phyloP scores from a whole-genome alignment of 2,113 vertebrate genomes.

The Anoplopoma fimbria region DNA sequence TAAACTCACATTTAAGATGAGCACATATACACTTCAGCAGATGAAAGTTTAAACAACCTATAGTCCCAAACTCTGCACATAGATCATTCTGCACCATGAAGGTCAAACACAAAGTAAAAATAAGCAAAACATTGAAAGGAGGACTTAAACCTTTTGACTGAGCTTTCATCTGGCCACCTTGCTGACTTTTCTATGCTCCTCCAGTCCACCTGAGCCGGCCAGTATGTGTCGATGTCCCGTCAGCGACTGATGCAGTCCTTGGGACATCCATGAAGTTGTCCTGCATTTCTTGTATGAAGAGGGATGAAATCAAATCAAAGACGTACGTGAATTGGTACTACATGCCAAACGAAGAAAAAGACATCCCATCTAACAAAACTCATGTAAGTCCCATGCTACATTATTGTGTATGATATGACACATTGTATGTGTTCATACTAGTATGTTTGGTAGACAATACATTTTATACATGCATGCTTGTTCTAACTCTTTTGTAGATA shows the following conservation, averaged over 20 bases:
- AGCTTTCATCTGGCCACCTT: neutral
- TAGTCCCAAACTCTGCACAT: neutral
- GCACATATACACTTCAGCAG: neutral
- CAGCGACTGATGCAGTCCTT: constrained; percentile 90
- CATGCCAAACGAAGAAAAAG: constrained; percentile 69
- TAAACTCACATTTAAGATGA: neutral
- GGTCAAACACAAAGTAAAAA: neutral
- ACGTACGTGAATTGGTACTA: constrained; percentile 93
- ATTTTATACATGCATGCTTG: neutral
- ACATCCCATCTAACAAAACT: neutral
- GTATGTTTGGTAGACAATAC: neutral
- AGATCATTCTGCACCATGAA: neutral
- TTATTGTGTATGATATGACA: neutral
- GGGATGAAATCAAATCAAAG: constrained; percentile 90
- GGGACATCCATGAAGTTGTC: constrained; percentile 90
- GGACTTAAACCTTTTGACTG: neutral
- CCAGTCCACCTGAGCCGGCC: constrained; percentile 85
- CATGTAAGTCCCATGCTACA: constrained; percentile 80
- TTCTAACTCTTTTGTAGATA: constrained; percentile 83
- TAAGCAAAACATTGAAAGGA: neutral
- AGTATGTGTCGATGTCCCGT: constrained; percentile 93
- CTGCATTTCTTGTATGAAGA: constrained; percentile 95
- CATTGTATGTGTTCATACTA: neutral
- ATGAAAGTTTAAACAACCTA: neutral
- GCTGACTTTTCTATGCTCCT: constrained; percentile 36